Percentiles rank a stretch among this genome's conserved stretches.
phyloP scores from a whole-genome alignment of 2,797 vertebrate genomes.

The Poecilia velifera region DNA sequence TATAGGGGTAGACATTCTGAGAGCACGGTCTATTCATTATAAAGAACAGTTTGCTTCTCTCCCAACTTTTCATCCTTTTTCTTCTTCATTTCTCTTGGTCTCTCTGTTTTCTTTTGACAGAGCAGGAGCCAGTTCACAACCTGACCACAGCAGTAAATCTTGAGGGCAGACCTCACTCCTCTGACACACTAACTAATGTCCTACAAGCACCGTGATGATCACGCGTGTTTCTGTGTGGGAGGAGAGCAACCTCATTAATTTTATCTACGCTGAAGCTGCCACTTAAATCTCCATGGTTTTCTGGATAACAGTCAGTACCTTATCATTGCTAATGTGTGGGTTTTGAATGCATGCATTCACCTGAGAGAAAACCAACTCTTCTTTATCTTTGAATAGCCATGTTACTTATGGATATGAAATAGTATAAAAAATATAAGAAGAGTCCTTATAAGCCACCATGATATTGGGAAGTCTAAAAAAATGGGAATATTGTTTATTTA shows the following conservation, averaged over 20 bases:
- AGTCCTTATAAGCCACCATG: not conserved
- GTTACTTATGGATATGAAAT: slow-evolving; percentile 1
- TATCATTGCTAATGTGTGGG: slow-evolving; percentile 44
- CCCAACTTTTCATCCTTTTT: not conserved
- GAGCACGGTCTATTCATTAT: not conserved
- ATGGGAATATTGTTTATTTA: too few species aligned
- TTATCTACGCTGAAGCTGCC: slow-evolving; percentile 60
- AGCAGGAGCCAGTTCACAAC: slow-evolving; percentile 37
- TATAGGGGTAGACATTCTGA: not conserved
- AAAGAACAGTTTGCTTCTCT: not conserved
- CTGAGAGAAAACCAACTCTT: slow-evolving; percentile 5
- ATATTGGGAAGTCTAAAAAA: too few species aligned
- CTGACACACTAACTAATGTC: slow-evolving; percentile 65
- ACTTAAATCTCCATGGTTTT: slow-evolving; percentile 59
- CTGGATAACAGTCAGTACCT: slow-evolving; percentile 37
- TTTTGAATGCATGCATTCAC: slow-evolving; percentile 30
- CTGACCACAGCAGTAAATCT: slow-evolving; percentile 57
- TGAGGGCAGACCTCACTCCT: slow-evolving; percentile 54
- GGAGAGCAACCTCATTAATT: slow-evolving; percentile 64
- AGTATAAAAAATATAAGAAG: not conserved
- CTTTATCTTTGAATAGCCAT: slow-evolving; percentile 1
- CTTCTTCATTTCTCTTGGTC: slow-evolving; percentile 14
- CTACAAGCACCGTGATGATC: slow-evolving; percentile 50
- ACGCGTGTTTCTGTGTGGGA: slow-evolving; percentile 44
- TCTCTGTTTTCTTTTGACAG: slow-evolving; percentile 32